Conservation (phyloP, 2,888 invertebrate species). For the Amiota minor region DNA sequence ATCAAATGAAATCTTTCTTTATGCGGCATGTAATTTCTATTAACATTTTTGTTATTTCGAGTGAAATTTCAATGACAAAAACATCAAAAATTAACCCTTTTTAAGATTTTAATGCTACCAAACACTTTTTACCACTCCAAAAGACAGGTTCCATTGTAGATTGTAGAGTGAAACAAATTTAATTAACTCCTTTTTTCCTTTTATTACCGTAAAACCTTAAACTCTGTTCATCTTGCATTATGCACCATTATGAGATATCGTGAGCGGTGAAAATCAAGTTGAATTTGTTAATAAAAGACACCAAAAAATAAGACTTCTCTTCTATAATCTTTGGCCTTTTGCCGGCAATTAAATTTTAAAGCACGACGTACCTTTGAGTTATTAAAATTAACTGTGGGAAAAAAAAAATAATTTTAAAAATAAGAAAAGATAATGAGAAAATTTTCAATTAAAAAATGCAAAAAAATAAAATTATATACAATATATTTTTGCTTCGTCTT, state of each 20-base stretch:
- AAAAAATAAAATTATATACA: constrained; percentile 54
- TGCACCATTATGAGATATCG: constrained; percentile 6
- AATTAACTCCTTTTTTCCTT: constrained; percentile 60
- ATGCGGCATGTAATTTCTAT: neutral
- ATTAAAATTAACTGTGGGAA: constrained; percentile 61
- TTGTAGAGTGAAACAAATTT: constrained; percentile 58
- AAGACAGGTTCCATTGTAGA: constrained; percentile 28
- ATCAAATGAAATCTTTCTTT: neutral
- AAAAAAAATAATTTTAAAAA: constrained; percentile 35
- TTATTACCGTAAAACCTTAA: constrained; percentile 47
- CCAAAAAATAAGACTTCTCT: constrained; percentile 28
- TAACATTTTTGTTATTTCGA: constrained; percentile 49
- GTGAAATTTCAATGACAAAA: constrained; percentile 39
- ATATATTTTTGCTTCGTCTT: constrained; percentile 15
- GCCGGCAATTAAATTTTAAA: constrained; percentile 44
- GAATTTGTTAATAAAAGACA: constrained; percentile 62
- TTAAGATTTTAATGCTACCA: neutral
- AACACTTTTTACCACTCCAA: constrained; percentile 21
- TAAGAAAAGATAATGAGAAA: constrained; percentile 39
- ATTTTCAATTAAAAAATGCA: constrained; percentile 63
- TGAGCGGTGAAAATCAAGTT: constrained; percentile 60
- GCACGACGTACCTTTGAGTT: constrained; percentile 47
- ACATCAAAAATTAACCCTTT: constrained; percentile 33
- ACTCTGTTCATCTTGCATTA: neutral
- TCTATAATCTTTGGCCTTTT: constrained; percentile 31